A percentile compares a stretch with the other conserved stretches of the same genome.
Conservation (phyloP, 2,888 invertebrate genomes). For the Lucinisca nassula region DNA sequence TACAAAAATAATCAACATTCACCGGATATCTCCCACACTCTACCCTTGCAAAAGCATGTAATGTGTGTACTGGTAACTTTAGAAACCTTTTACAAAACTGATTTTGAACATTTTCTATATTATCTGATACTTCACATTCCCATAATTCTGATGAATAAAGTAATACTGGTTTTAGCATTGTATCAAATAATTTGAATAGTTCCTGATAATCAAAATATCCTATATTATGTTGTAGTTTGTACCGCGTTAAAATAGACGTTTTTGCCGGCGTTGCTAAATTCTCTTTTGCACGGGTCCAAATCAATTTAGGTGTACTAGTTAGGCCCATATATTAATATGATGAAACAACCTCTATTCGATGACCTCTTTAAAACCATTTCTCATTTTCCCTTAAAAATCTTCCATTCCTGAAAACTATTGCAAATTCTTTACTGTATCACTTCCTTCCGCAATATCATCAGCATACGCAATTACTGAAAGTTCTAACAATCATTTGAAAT, state of each 20-base stretch:
- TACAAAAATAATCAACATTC: neutral
- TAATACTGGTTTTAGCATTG: neutral
- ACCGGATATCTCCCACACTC: neutral
- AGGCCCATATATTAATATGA: neutral
- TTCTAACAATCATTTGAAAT: neutral
- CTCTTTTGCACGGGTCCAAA: neutral
- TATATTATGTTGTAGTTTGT: neutral
- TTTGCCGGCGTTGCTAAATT: neutral
- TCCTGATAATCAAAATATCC: neutral
- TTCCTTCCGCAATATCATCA: neutral
- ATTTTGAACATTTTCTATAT: neutral
- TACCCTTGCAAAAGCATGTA: neutral
- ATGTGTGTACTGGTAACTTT: neutral
- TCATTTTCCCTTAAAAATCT: neutral
- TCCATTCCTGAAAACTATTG: neutral
- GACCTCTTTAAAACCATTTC: neutral
- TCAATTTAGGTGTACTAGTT: neutral
- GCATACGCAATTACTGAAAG: neutral
- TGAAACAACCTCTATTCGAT: neutral
- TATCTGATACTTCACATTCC: neutral
- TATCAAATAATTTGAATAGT: neutral
- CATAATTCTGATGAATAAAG: neutral
- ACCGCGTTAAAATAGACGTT: neutral
- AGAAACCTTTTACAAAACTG: neutral
- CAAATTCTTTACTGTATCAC: neutral